Base-by-base conservation (phyloP, 2,113 vertebrate species). In the Tapirus terrestris region DNA sequence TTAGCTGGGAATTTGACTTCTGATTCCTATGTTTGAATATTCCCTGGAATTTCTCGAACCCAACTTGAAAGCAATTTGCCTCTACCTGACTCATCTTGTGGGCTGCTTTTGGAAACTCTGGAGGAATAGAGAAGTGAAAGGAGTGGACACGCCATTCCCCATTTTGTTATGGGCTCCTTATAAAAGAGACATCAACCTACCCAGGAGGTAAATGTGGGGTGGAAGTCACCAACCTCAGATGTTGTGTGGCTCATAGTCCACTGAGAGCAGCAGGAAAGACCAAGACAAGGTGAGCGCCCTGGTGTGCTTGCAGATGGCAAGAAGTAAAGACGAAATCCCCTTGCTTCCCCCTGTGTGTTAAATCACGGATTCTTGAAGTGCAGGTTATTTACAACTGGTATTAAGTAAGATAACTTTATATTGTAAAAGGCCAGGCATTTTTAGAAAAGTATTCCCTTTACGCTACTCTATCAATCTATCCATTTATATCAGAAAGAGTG, bases 121-220 rank as follows among this genome's bases (percentile, higher is more conserved):
- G 51, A 43, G 39, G 70, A 33, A 63, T 1, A 79, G 70, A 13
- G 33, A 63, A 63, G 36, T 51, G 12, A 75, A 23, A 2, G 5
- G 29, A 45, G 10, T 48, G 25, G 20, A 14, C 29, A 13, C 1
- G 1, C 2, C 51, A 27, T 29, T 8, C 3, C 3, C 2, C 21
- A 8, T 94, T 73, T 68, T 87, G 31, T 87, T 8, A 31, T 1
- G 5, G 18, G 2, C 13, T 89, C 43, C 33, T 73, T 56, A n/a
- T 6, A 61, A 48, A 85, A 79, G 36, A 31, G 3, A 36, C n/a
- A 56, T 20, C 18, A n/a, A 33, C 4, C 4, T 13, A 25, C 17
- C 33, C 8, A 53, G 33, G 31, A 76, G 7, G 31, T 21, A 60
- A 16, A 43, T 10, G 5, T n/a, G 21, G 9, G 48, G n/a, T 16